These are phyloP conservation scores for Pogona vitticeps DNA, from an alignment of 2,113 vertebrate genomes.

Conservation along the genomic window DNA sequence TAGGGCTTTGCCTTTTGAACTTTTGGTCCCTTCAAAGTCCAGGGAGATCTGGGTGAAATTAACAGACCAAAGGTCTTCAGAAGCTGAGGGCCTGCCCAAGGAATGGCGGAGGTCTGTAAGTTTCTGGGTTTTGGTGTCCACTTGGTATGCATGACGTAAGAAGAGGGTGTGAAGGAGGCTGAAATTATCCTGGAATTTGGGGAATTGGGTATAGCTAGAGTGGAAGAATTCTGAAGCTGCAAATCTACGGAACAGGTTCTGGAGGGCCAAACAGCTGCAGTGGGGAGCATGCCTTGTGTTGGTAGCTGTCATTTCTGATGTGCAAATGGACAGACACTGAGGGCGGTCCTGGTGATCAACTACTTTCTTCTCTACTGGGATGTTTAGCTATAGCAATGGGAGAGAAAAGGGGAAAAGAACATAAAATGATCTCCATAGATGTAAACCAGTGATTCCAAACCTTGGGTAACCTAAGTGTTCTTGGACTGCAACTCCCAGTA, in stretches of 20 bases:
- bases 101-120: constrained; percentile 33
- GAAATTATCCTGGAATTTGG: constrained; percentile 80
- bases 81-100: constrained; percentile 66
- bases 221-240: constrained; percentile 83
- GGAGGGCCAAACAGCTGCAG: constrained; percentile 75
- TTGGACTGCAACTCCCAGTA: no score
- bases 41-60: constrained; percentile 82
- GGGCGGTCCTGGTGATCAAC: constrained; percentile 87
- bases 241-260: constrained; percentile 80
- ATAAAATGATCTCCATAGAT: not conserved
- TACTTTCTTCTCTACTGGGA: constrained; percentile 90
- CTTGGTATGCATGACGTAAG: constrained; percentile 79
- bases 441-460: not conserved
- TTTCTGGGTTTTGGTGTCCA: constrained; percentile 50
- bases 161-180: constrained; percentile 86
- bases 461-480: no score
- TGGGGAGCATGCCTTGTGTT: constrained; percentile 89
- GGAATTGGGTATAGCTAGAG: constrained; percentile 75
- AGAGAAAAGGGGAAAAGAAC: not conserved
- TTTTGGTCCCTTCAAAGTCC: constrained; percentile 89
- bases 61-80: constrained; percentile 91
- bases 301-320: constrained; percentile 79
- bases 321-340: constrained; percentile 78
- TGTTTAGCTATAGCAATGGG: constrained; percentile 75
- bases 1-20: constrained; percentile 82